These are phyloP conservation scores for Gopherus evgoodei DNA, from an alignment of 2,113 vertebrate genomes.

Conservation along the genomic window DNA sequence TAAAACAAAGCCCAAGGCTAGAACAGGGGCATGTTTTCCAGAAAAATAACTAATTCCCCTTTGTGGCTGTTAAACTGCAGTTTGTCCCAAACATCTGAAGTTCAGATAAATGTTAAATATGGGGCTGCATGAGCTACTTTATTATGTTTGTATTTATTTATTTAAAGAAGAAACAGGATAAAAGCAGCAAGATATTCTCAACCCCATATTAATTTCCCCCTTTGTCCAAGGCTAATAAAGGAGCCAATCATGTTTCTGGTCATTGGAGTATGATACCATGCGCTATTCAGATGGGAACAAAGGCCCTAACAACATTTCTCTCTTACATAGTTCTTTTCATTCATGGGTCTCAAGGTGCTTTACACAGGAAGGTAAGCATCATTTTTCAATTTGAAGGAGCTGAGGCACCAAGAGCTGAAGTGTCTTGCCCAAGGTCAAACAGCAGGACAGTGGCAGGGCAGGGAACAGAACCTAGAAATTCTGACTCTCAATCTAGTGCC, in stretches of 20 bases:
- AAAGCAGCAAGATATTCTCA: not conserved
- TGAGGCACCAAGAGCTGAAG: not conserved
- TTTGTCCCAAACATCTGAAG: constrained; percentile 17
- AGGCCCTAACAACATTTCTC: not conserved
- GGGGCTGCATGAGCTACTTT: not conserved
- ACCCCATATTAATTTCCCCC: fast-evolving
- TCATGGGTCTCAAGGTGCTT: not conserved
- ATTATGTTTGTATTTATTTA: no score
- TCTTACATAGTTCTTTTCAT: not conserved
- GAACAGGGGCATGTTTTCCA: constrained; percentile 29
- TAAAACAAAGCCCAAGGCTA: constrained; percentile 40
- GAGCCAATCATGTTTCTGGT: not conserved
- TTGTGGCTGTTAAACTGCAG: constrained; percentile 8
- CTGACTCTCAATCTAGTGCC: not conserved
- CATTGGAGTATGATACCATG: fast-evolving
- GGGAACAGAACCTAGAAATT: not conserved
- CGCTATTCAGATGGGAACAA: not conserved
- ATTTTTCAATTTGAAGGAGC: not conserved
- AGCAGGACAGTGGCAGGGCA: not conserved
- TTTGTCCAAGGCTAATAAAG: fast-evolving
- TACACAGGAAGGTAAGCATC: fast-evolving
- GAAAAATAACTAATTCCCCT: constrained; percentile 51
- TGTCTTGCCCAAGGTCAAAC: not conserved
- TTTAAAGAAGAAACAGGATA: not conserved
- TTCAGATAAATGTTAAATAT: not conserved